These are phyloP conservation scores for Naja naja DNA, from an alignment of 2,113 vertebrate genomes.

Conservation along the genomic window DNA sequence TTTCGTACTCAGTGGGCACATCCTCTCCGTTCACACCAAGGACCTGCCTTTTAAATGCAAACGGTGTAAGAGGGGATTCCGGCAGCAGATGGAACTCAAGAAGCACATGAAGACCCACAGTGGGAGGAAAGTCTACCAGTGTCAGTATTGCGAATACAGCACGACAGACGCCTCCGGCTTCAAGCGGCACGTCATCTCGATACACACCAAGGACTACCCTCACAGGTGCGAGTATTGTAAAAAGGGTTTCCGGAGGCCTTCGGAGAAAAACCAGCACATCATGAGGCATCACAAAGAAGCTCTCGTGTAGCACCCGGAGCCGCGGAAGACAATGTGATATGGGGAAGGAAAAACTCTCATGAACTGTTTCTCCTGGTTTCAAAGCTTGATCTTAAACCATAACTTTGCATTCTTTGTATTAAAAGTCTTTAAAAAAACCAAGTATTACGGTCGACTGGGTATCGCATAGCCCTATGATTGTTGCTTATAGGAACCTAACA, in stretches of 20 bases:
- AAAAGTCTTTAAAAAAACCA: slow-evolving; percentile 65
- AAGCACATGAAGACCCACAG: slow-evolving; percentile 99
- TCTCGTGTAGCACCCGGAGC: slow-evolving; percentile 74
- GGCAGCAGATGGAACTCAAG: slow-evolving; percentile 94
- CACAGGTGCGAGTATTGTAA: slow-evolving; percentile 98
- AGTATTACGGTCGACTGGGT: slow-evolving; percentile 67
- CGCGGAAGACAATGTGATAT: slow-evolving; percentile 49
- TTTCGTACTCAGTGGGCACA: slow-evolving; percentile 95
- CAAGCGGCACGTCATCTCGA: slow-evolving; percentile 98
- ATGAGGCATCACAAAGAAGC: slow-evolving; percentile 98
- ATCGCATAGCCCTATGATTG: slow-evolving; percentile 67
- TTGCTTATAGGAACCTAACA: slow-evolving; percentile 65
- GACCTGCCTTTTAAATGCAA: slow-evolving; percentile 98
- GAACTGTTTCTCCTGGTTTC: slow-evolving; percentile 76
- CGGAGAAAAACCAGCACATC: slow-evolving; percentile 99
- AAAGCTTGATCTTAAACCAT: slow-evolving; percentile 75
- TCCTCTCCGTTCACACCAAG: slow-evolving; percentile 97
- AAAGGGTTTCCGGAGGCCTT: slow-evolving; percentile 97
- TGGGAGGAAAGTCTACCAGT: slow-evolving; percentile 97
- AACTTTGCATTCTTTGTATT: slow-evolving; percentile 78
- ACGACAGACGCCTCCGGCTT: slow-evolving; percentile 98
- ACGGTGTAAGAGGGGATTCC: slow-evolving; percentile 93
- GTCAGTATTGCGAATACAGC: slow-evolving; percentile 98
- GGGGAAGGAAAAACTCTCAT: slow-evolving; percentile 65
- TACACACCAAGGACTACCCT: slow-evolving; percentile 99